Conservation (phyloP, 2,113 vertebrate genomes). For the Rissa tridactyla region DNA sequence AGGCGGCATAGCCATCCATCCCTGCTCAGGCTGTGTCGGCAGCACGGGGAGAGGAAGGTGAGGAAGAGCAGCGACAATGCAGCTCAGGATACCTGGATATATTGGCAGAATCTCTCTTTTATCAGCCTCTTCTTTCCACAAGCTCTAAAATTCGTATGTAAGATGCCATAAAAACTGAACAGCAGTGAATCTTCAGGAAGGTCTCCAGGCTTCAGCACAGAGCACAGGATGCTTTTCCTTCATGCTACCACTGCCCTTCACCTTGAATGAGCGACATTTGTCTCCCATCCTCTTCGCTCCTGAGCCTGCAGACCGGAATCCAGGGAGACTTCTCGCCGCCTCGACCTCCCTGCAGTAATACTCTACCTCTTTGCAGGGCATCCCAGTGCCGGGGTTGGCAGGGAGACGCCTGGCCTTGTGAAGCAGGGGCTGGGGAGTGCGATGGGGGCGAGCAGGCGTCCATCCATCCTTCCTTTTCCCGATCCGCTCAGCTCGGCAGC, state of each 20-base stretch:
- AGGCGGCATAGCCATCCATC: neutral
- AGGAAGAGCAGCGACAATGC: neutral
- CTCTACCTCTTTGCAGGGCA: neutral
- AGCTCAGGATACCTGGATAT: neutral
- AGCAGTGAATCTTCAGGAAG: neutral
- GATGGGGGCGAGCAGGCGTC: neutral
- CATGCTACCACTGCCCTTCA: neutral
- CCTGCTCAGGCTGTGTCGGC: neutral
- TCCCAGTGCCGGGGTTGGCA: neutral
- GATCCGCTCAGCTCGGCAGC: neutral
- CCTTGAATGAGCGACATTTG: neutral
- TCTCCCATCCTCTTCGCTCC: neutral
- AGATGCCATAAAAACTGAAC: neutral
- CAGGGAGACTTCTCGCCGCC: neutral
- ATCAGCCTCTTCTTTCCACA: neutral
- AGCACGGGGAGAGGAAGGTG: neutral
- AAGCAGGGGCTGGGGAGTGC: neutral
- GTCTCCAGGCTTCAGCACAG: neutral
- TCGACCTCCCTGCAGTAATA: neutral
- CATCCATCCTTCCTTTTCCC: neutral
- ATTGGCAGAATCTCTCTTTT: neutral
- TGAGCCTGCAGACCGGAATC: neutral
- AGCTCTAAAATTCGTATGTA: neutral
- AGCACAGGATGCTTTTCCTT: neutral
- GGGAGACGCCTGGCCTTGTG: neutral